Evolutionary conservation across 2,888 invertebrate genomes (phyloP).

Genomic region (Octonoba sinensis): DNA sequence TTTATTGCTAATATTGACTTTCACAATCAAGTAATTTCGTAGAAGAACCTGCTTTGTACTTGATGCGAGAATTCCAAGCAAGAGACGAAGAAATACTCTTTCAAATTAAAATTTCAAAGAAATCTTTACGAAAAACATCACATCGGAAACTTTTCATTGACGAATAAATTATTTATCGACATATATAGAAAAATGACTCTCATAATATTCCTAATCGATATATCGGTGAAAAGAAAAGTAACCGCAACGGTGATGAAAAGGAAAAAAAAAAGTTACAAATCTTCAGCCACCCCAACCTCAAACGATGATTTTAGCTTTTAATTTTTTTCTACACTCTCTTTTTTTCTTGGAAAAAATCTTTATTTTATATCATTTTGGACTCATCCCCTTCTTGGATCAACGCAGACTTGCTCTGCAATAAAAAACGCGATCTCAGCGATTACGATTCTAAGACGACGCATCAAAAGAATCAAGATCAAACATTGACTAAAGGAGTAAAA

Average conservation of each 20-base stretch:
- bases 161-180: too few species aligned
- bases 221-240: not conserved
- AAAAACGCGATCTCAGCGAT: conserved; percentile 44
- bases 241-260: conserved; percentile 1
- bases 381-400: not conserved
- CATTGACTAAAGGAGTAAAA: conserved; percentile 3
- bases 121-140: too few species aligned
- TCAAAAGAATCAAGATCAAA: conserved; percentile 52
- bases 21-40: not conserved
- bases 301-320: conserved; percentile 2
- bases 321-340: not conserved
- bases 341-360: conserved; percentile 6
- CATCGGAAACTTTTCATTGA: too few species aligned
- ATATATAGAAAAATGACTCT: not conserved
- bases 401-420: conserved; percentile 14
- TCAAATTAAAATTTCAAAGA: not conserved
- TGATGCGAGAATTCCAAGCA: not conserved
- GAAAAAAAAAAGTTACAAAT: conserved; percentile 3
- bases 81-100: not conserved
- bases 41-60: not conserved
- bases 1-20: not conserved
- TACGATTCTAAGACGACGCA: conserved; percentile 33
- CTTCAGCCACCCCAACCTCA: not conserved
- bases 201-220: conserved; percentile 13
- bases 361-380: conserved; percentile 16